Percentiles rank a stretch among this genome's conserved stretches.
phyloP scores from a whole-genome alignment of 2,113 vertebrate genomes.

The Arizona elegans region DNA sequence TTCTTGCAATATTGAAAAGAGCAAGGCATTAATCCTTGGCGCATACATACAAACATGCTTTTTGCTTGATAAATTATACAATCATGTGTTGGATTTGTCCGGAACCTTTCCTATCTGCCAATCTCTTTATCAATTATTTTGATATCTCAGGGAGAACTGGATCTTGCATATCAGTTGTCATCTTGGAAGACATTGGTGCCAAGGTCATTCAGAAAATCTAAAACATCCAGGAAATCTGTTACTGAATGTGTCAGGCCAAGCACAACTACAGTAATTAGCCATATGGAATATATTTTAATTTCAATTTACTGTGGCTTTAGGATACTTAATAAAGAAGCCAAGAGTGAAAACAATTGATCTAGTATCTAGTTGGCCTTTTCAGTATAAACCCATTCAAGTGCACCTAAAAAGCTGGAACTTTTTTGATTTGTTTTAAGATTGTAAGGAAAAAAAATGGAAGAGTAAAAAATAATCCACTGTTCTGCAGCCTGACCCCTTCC shows the following conservation, averaged over 20 bases:
- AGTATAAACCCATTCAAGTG: not conserved
- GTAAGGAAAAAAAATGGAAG: not conserved
- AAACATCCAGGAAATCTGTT: not conserved
- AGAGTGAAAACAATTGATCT: not conserved
- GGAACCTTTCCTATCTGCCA: not conserved
- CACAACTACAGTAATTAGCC: not conserved
- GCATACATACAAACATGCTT: not conserved
- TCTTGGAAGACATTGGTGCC: not conserved
- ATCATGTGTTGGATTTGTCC: not conserved
- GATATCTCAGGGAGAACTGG: not conserved
- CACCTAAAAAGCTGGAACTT: not conserved
- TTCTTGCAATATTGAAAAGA: slow-evolving; percentile 16
- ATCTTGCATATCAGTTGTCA: not conserved
- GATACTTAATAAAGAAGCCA: not conserved
- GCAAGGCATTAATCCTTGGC: not conserved
- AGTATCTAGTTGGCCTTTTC: not conserved
- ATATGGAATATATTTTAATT: not conserved
- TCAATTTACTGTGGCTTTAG: not conserved
- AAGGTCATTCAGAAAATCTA: not conserved
- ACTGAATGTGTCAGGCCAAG: not conserved
- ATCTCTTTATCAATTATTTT: not conserved
- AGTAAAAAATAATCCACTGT: not conserved
- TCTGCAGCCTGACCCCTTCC: not conserved
- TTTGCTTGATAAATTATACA: not conserved
- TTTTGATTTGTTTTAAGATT: not conserved